Conservation (phyloP, 2,113 vertebrate species). For the Engystomops pustulosus region DNA sequence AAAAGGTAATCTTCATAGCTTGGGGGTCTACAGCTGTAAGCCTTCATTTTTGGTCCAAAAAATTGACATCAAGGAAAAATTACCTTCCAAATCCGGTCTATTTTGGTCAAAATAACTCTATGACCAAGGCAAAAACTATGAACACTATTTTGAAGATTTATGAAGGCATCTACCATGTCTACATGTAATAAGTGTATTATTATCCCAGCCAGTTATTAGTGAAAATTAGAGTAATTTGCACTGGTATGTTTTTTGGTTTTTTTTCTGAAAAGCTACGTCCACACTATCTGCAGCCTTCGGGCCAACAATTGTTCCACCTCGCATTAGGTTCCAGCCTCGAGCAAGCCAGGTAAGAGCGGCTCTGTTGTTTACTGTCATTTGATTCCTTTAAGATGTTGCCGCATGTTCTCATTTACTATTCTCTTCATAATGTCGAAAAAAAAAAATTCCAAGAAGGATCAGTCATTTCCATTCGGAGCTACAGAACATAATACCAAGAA, state of each 20-base stretch:
- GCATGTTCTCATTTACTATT: neutral
- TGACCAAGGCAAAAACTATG: neutral
- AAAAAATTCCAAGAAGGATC: conserved; percentile 27
- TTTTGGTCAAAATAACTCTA: neutral
- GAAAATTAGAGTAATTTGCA: conserved; percentile 48
- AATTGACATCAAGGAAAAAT: neutral
- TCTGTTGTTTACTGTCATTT: conserved; percentile 20
- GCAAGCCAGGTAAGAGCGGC: conserved; percentile 1
- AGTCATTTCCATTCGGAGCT: neutral
- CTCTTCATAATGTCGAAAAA: neutral
- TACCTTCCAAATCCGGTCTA: neutral
- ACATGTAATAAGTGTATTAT: conserved; percentile 22
- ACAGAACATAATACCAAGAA: neutral
- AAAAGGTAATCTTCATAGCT: too few species aligned
- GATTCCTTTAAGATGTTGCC: conserved; percentile 17
- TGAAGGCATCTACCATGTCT: neutral
- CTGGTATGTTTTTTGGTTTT: neutral
- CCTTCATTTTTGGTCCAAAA: neutral
- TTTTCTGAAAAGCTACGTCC: neutral
- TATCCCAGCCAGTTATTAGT: conserved; percentile 44
- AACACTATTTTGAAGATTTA: neutral
- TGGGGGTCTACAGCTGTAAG: too few species aligned
- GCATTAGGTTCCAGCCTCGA: conserved; percentile 14
- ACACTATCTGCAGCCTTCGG: conserved; percentile 4
- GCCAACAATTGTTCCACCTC: conserved; percentile 5